Evolutionary conservation across 2,888 invertebrate genomes (phyloP).

Genomic region (Vanessa cardui): DNA sequence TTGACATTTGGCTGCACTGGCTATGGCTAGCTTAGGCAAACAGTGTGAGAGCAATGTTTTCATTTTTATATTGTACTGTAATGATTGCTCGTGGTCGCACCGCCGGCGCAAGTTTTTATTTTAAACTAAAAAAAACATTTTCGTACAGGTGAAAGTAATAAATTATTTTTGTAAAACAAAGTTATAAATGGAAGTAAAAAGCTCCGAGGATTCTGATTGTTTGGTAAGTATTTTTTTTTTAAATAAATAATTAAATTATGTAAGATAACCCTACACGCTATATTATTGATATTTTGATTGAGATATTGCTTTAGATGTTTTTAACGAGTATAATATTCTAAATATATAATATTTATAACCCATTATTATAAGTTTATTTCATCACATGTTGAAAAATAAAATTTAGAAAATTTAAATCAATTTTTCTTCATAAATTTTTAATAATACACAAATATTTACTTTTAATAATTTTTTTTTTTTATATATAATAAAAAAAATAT

Average conservation of each 20-base stretch:
- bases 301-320: too few species aligned
- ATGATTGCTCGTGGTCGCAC: not conserved
- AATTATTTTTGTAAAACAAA: not conserved
- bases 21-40: not conserved
- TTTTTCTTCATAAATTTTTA: too few species aligned
- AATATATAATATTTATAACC: too few species aligned
- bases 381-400: too few species aligned
- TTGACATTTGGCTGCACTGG: constrained; percentile 5
- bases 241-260: not conserved
- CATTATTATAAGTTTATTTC: too few species aligned
- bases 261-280: not conserved
- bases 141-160: not conserved
- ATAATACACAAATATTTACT: too few species aligned
- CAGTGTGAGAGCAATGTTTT: not conserved
- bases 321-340: too few species aligned
- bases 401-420: too few species aligned
- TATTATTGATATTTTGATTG: not conserved
- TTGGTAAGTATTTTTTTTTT: not conserved
- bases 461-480: too few species aligned
- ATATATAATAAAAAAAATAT: too few species aligned
- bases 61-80: not conserved
- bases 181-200: not conserved
- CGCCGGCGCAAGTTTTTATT: not conserved
- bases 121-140: not conserved
- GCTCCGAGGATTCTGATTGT: not conserved